Conservation (phyloP, 2,888 invertebrate genomes). For the Eupithecia exiguata region DNA sequence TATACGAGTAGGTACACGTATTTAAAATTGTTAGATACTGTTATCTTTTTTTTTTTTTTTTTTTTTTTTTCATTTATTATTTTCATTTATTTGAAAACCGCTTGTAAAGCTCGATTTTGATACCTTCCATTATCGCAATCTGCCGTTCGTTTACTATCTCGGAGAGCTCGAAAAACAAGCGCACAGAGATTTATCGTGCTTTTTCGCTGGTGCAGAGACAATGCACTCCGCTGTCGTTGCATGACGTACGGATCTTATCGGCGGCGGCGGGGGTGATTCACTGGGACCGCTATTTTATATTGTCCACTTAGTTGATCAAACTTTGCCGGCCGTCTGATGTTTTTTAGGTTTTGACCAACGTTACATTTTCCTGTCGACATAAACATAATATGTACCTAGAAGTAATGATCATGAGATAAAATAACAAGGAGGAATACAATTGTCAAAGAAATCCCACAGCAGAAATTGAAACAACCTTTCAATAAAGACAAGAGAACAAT, state of each 20-base stretch:
- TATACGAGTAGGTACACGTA: not conserved
- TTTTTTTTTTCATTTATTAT: too few species aligned
- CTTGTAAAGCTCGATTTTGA: not conserved
- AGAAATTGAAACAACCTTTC: too few species aligned
- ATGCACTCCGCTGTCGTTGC: conserved; percentile 22
- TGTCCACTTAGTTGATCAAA: conserved; percentile 23
- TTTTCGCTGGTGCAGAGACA: conserved; percentile 27
- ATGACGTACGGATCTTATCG: conserved; percentile 28
- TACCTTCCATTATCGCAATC: not conserved
- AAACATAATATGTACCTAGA: not conserved
- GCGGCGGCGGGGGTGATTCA: conserved; percentile 23
- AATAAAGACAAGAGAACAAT: not conserved
- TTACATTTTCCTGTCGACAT: not conserved
- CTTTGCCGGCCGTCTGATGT: not conserved
- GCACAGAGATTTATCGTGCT: conserved; percentile 20
- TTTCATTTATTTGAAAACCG: too few species aligned
- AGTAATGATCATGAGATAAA: too few species aligned
- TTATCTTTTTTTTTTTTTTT: too few species aligned
- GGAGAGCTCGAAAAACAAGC: conserved; percentile 17
- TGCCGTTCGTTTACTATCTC: conserved; percentile 10
- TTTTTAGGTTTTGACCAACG: not conserved
- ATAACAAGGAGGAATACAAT: not conserved
- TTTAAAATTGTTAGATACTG: not conserved
- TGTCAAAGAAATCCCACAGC: not conserved
- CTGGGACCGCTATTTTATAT: conserved; percentile 24